Percentiles rank a stretch among this genome's conserved stretches.
phyloP scores from a whole-genome alignment of 2,888 invertebrate species.

The Muscina levida region DNA sequence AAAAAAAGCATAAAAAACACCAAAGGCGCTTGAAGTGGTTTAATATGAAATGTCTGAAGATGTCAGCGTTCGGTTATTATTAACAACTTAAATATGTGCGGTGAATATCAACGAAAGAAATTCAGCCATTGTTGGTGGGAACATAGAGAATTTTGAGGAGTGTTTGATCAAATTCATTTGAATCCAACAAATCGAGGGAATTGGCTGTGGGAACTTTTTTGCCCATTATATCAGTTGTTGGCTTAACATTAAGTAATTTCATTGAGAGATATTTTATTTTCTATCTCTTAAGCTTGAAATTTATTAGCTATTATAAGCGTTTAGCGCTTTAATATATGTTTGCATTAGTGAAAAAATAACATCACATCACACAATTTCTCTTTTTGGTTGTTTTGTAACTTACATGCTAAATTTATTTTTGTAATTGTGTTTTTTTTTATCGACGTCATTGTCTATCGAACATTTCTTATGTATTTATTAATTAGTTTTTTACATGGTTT shows the following conservation, averaged over 20 bases:
- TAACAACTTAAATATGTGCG: not conserved
- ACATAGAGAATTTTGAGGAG: constrained; percentile 7
- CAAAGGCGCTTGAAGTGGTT: constrained; percentile 2
- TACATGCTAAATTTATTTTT: too few species aligned
- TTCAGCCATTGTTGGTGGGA: not conserved
- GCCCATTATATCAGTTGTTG: too few species aligned
- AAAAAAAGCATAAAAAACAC: not conserved
- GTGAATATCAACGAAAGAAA: not conserved
- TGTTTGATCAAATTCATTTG: constrained; percentile 7
- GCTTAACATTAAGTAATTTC: not conserved
- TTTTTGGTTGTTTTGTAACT: too few species aligned
- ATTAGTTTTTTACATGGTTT: constrained; percentile 9
- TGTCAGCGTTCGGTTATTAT: not conserved
- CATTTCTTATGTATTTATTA: not conserved
- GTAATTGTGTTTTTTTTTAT: too few species aligned
- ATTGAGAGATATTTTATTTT: too few species aligned
- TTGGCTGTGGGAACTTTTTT: constrained; percentile 8
- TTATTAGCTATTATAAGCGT: not conserved
- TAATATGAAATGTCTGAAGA: constrained; percentile 1
- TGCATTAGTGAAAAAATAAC: too few species aligned
- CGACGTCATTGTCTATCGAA: not conserved
- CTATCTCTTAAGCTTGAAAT: too few species aligned
- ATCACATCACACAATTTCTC: too few species aligned
- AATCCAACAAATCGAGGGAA: constrained; percentile 25
- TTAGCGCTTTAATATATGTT: too few species aligned